A percentile compares a stretch with the other conserved stretches of the same genome.
Conservation (phyloP, 1,140 invertebrate genomes). For the Mactra quadrangularis region DNA sequence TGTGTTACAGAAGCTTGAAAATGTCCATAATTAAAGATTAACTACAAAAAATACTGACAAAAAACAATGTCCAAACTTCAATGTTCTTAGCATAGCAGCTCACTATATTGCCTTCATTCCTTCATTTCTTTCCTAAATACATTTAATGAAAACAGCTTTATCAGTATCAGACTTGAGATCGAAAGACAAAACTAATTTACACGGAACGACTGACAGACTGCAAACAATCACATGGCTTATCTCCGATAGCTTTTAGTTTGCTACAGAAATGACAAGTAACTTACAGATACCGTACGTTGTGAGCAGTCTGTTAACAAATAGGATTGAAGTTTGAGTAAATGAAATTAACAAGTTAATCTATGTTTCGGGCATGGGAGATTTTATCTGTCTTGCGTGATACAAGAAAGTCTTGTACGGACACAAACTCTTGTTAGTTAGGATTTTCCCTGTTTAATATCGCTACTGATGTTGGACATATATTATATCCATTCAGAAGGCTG, state of each 20-base stretch:
- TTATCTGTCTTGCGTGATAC: conserved; percentile 22
- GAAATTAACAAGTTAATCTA: conserved; percentile 63
- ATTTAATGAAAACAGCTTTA: no score
- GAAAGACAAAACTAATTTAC: conserved; percentile 53
- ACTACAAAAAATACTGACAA: no score
- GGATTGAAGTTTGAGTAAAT: conserved; percentile 60
- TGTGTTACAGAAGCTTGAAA: no score
- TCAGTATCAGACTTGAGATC: conserved; percentile 4
- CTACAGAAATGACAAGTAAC: conserved; percentile 33
- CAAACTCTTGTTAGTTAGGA: conserved; percentile 8
- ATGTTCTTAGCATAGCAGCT: no score
- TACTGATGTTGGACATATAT: conserved; percentile 3
- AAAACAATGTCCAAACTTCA: no score
- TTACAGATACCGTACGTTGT: conserved; percentile 24
- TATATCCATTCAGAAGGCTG: no score
- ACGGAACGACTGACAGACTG: conserved; percentile 30
- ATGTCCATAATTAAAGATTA: no score
- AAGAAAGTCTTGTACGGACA: conserved; percentile 9
- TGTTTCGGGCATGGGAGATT: conserved; percentile 25
- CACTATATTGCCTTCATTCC: no score
- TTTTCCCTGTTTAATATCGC: not conserved
- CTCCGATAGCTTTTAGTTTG: conserved; percentile 38
- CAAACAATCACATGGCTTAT: conserved; percentile 51
- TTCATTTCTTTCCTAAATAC: no score
- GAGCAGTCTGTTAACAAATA: conserved; percentile 58